These are phyloP conservation scores for Thecophora atra DNA, from an alignment of 2,888 invertebrate genomes.

Conservation along the genomic window DNA sequence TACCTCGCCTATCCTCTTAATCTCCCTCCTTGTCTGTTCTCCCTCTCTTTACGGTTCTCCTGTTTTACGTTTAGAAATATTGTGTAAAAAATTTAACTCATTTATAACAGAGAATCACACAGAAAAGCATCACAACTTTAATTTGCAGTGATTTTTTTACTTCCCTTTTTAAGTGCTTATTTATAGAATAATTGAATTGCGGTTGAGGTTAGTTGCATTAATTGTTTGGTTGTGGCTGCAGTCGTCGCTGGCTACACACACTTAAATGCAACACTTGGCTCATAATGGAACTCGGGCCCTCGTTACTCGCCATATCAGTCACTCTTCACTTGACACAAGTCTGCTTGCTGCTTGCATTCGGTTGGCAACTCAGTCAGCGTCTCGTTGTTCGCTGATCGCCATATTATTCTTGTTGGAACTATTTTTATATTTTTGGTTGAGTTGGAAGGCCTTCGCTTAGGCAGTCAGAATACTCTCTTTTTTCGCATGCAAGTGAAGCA, in stretches of 20 bases:
- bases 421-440: conserved; percentile 6
- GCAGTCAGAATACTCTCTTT: neutral
- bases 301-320: conserved; percentile 64
- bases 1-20: too few relatives aligned
- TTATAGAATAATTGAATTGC: conserved; percentile 12
- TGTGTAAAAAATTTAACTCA: neutral
- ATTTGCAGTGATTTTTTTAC: neutral
- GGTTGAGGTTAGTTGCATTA: neutral
- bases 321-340: conserved; percentile 63
- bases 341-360: conserved; percentile 50
- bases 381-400: too few relatives aligned
- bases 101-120: conserved; percentile 28
- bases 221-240: neutral
- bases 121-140: neutral
- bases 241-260: conserved; percentile 31
- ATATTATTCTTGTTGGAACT: conserved; percentile 3
- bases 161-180: neutral
- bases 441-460: conserved; percentile 18
- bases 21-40: neutral
- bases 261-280: conserved; percentile 50
- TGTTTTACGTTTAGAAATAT: neutral
- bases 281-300: conserved; percentile 51
- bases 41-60: neutral
- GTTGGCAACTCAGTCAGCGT: neutral
- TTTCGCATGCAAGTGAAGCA: neutral